These are phyloP conservation scores for Asarcornis scutulata DNA, from an alignment of 2,113 vertebrate genomes.

Conservation along the genomic window DNA sequence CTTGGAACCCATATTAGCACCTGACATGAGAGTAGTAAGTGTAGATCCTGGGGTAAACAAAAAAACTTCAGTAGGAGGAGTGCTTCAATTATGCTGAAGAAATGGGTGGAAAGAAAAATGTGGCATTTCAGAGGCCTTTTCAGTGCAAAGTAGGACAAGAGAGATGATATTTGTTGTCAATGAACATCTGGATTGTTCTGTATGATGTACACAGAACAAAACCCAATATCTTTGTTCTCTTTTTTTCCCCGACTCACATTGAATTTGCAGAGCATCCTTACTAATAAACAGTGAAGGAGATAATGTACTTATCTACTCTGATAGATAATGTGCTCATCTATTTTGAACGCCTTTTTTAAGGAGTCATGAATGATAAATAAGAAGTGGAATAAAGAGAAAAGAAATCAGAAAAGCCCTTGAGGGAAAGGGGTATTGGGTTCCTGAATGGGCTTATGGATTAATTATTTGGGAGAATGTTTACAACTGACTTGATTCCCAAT, in stretches of 20 bases:
- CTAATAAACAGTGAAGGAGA: background rate
- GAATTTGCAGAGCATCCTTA: background rate
- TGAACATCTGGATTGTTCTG: background rate
- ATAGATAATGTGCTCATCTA: background rate
- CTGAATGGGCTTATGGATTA: background rate
- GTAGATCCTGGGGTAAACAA: background rate
- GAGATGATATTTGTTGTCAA: background rate
- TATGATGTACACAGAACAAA: background rate
- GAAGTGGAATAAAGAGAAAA: background rate
- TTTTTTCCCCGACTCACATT: accelerated
- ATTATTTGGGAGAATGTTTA: background rate
- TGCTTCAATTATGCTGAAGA: background rate
- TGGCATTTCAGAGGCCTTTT: background rate
- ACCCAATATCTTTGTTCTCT: background rate
- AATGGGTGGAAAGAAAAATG: background rate
- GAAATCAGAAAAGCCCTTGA: background rate
- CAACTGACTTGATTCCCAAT: background rate
- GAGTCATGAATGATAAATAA: background rate
- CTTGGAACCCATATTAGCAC: background rate
- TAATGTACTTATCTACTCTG: background rate
- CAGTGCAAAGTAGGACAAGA: background rate
- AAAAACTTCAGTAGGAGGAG: background rate
- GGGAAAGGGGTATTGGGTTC: background rate
- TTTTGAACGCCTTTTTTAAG: background rate
- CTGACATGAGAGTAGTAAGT: background rate